Evolutionary conservation across 2,888 invertebrate genomes (phyloP), one percentile per base, ranked within the genome.

Genomic region (Melitaea athalia): DNA sequence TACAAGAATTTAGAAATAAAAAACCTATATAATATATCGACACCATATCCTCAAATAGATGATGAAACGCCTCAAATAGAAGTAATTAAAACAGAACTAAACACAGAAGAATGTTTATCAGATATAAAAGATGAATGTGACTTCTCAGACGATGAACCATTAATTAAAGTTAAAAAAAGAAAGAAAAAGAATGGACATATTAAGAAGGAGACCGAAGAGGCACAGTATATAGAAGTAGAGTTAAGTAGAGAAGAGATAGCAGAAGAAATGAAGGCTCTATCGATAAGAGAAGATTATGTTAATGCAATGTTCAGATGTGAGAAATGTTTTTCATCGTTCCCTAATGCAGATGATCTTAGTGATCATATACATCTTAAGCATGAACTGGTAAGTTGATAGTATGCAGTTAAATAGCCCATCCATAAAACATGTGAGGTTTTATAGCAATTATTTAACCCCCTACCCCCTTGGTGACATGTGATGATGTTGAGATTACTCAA

Each of bases 281-380:
- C 64, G 17, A 45, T 72, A 0, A 81, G 73, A 62, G 91, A 91
- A 6, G 87, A 88, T 33, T 92, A 84, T 77, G 76, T 85, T 0
- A 88, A 90, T 64, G 88, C 91, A 0, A 86, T 89, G 84, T 89
- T 87, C 66, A 78, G 79, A 8, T 92, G 92, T 72, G 86, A 87
- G 0, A 72, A 50, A 0, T 92, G 92, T 77, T 79, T 91, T 0
- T 0, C 83, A 0, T 76, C 88, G 0, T 92, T 91, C 66, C 86
- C 91, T 0, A 91, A 89, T 72, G 79, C 76, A 0, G 91, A 92
- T 6, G 90, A 90, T 71, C 77, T 89, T 66, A 83, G 80, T 3
- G 91, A 92, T 0, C 92, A 92, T 78, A 11, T 79, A 0, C 73
- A 55, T 5, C 64, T 81, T 0, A 92, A 91, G 70, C 92, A 92